phyloP scores from a whole-genome alignment of 1,140 invertebrate species.

The Cotesia glomerata region DNA sequence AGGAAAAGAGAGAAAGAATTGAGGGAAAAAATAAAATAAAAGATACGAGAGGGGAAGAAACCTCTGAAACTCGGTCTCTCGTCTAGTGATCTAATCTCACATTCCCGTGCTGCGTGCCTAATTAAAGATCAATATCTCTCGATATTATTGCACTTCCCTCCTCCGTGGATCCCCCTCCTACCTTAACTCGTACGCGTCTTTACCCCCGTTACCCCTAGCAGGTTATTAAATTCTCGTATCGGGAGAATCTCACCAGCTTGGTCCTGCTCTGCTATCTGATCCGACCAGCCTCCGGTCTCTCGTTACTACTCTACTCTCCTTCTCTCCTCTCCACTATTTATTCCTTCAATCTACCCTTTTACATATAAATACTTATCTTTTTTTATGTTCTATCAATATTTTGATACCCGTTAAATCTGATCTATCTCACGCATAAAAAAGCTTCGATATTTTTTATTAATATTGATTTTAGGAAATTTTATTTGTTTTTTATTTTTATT shows the following conservation, averaged over 20 bases:
- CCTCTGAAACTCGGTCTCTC: conserved; percentile 38
- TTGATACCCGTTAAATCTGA: background rate
- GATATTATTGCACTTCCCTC: conserved; percentile 59
- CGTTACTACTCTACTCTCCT: conserved; percentile 37
- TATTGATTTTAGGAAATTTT: no score
- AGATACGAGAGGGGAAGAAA: conserved; percentile 14
- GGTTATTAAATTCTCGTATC: conserved; percentile 65
- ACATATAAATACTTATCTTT: conserved; percentile 1
- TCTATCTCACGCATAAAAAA: background rate
- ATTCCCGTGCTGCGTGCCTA: conserved; percentile 63
- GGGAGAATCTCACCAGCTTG: conserved; percentile 56
- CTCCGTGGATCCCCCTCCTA: conserved; percentile 1
- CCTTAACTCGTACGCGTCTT: background rate
- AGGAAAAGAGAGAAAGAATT: conserved; percentile 1
- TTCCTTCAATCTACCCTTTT: background rate
- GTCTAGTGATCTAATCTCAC: conserved; percentile 61
- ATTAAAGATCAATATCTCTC: conserved; percentile 64
- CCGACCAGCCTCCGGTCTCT: conserved; percentile 55
- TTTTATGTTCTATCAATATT: conserved; percentile 13
- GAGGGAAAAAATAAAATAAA: conserved; percentile 17
- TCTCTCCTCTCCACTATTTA: conserved; percentile 1
- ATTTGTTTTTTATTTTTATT: no score
- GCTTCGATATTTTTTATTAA: no score
- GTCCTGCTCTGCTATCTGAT: conserved; percentile 59
- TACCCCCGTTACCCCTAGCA: conserved; percentile 46